Base-by-base conservation (phyloP, 2,888 invertebrate genomes). In the Zaprionus lineosus region DNA sequence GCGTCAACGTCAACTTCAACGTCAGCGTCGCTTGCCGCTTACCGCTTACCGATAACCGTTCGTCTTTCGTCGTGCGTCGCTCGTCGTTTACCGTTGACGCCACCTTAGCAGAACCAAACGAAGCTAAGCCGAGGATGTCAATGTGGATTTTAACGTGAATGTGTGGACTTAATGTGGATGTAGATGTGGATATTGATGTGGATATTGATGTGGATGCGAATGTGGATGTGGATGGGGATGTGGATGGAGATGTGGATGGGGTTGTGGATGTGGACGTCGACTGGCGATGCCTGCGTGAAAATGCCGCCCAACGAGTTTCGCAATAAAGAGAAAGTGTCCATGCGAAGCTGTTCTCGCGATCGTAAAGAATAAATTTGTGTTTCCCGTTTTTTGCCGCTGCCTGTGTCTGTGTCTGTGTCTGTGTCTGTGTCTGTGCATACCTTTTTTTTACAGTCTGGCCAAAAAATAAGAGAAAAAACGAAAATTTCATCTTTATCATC, bases 281-380 rank as follows among this genome's bases (percentile, higher is more conserved):
- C 15, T 39, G 58, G 50, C 51, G 62, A 50, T 58, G 44, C 41
- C 63, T 68, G 74, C 81, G 77, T 72, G 84, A 84, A 84, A 85
- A 85, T 84, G 86, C 83, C 74, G 82, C 78, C 70, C 86, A 84
- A 85, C 84, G 50, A 81, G 84, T 84, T 84, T 86, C 81, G 78
- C 78, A 81, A 78, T 81, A 74, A 81, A 85, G 87, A 87, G 87
- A 87, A 87, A 87, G 87, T 87, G 87, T 84, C 74, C 79, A 79
- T 67, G 65, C 60, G 69, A 62, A 68, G 72, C 71, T 81, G 85
- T 87, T 87, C 87, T 87, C 76, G 83, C 76, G 81, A 77, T 86
- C 84, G 77, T 86, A 87, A 87, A 87, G 87, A 87, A 87, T 87
- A 81, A 72, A 83, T 87, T 86, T 86, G 84, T 82, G 75, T 86